Evolutionary conservation across 2,797 vertebrate species (phyloP), one percentile per base, ranked within the genome.

Genomic region (Lophotriccus pileatus): DNA sequence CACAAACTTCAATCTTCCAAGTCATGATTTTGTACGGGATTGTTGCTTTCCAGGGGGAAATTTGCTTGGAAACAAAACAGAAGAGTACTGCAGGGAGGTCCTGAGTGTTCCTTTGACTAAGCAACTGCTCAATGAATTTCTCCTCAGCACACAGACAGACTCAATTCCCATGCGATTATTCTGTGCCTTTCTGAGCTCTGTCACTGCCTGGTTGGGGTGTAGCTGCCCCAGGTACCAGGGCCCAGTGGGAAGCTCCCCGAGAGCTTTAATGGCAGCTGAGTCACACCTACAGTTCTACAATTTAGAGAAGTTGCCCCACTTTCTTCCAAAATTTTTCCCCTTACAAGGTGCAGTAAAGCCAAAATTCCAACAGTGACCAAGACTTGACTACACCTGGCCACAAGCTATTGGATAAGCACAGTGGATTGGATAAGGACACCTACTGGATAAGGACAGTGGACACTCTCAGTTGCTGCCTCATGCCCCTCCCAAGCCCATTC

Each of bases 131-230:
- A 1, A 22, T 25, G 32, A n/a, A 27, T 66, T 79, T 67, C 25
- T 27, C 63, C 66, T 39, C 64, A 34, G 7, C 46, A 73, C 56
- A 34, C 8, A 52, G 84, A 60, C 44, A 44, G 2, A 4, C 2
- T 9, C 3, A 5, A 27, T 24, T 63, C 72, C 72, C 36, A 44
- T 14, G 10, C 7, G 18, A 47, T 2, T 9, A 7, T 1, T 4
- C 0, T 11, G 64, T 13, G 7, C 6, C 23, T 53, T 46, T 69
- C 32, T 17, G 27, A 58, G 66, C 32, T 24, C 34, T 25, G 43
- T 6, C 1, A 2, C n/a, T 4, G 6, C 37, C 25, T 32, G 1
- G 8, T 1, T 32, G 41, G 41, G 59, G 46, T 2, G 2, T 25
- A 43, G 83, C 49, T 76, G 59, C 28, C 25, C 28, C 41, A 23